Conservation (phyloP, 2,797 vertebrate species). For the Psittacula derbiana region DNA sequence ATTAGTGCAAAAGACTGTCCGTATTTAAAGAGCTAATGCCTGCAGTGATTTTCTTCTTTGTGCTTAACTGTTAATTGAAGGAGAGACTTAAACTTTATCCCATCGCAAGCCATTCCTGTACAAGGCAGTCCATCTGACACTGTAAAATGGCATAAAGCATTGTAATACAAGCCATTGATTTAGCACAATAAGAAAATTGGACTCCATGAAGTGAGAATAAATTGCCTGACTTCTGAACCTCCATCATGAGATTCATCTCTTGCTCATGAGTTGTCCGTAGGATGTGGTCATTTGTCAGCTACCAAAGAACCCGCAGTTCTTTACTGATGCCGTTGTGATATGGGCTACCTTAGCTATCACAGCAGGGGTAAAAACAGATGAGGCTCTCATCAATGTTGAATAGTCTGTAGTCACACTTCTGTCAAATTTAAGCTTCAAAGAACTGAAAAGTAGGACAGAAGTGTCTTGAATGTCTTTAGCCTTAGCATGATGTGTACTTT, state of each 20-base stretch:
- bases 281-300: neutral
- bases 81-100: neutral
- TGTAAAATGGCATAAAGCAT: neutral
- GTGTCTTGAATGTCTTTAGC: neutral
- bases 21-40: conserved; percentile 32
- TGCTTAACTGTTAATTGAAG: neutral
- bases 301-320: rapidly evolving
- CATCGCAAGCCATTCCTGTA: neutral
- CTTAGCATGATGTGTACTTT: rapidly evolving
- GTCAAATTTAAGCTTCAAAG: neutral
- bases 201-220: neutral
- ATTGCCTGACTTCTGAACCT: neutral
- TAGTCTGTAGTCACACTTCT: neutral
- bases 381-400: rapidly evolving
- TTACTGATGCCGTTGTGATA: neutral
- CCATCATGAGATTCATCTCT: neutral
- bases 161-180: neutral
- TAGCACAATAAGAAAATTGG: neutral
- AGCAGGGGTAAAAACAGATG: neutral
- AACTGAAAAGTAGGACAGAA: neutral
- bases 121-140: neutral
- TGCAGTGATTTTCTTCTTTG: conserved; percentile 10
- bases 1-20: neutral
- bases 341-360: neutral
- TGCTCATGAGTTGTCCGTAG: rapidly evolving